Base-by-base conservation (phyloP, 2,113 vertebrate genomes). In the Athene noctua region DNA sequence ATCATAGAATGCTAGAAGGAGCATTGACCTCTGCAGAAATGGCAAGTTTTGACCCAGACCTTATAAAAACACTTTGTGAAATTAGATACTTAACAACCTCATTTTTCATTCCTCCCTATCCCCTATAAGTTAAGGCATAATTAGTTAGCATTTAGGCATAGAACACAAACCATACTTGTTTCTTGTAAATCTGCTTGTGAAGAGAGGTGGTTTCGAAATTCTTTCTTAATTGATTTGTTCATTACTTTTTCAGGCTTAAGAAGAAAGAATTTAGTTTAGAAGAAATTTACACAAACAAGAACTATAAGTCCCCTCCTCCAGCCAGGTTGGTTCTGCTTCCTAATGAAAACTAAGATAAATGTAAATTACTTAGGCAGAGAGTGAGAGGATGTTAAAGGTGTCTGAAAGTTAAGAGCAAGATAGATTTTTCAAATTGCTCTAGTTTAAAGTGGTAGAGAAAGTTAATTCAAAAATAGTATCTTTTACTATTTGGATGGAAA, bases 271-370 rank as follows among this genome's bases (percentile, higher is more conserved):
- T 99, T 97, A 99, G 99, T 96, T 98, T 99, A 97, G 99, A 99
- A 97, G 99, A 99, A 98, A 99, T 99, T 94, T 99, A 99, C 94
- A 99, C 99, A 82, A 99, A 99, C 97, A 99, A 99, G 97, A 99
- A 99, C 96, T 99, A 99, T 86, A 99, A 98, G 70, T 98, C 98
- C 42, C 99, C 99, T 80, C 98, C 98, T 80, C 96, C 98, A 74
- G 98, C 99, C 97, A 99, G 99, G 99, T 99, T 94, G 58, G 97
- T 97, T 82, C 30, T 85, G 36, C 30, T 93, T 75, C 23, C 65
- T 94, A 20, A 55, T 61, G 49, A 66, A 88, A 81, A 80, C 25
- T 30, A 57, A 82, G 58, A 94, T 49, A 57, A 84, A 52, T 66
- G 12, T 89, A 62, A 83, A 62, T 79, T 66, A 16, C 70, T 25